Evolutionary conservation across 2,888 invertebrate species (phyloP).

Genomic region (Eristalis arbustorum): DNA sequence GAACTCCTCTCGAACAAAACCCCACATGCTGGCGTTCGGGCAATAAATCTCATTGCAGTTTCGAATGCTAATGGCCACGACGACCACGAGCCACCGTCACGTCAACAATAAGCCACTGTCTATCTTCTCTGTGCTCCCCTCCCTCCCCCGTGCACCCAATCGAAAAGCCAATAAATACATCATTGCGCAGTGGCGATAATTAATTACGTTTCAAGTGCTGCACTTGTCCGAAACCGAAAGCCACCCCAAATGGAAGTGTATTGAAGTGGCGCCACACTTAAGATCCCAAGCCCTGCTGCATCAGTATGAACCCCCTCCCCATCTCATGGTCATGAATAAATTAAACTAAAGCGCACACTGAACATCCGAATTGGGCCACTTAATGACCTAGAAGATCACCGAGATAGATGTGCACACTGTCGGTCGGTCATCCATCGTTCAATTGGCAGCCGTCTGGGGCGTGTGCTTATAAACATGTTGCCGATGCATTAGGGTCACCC

Average conservation of each 20-base stretch:
- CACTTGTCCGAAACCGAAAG: slow-evolving; percentile 29
- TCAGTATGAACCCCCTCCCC: background rate
- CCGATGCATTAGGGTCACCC: slow-evolving; percentile 51
- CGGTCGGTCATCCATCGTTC: background rate
- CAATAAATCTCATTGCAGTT: slow-evolving; percentile 34
- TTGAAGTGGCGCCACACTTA: slow-evolving; percentile 59
- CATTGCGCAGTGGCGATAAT: slow-evolving; percentile 50
- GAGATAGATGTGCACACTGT: background rate
- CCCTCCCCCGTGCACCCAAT: background rate
- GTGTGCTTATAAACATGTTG: slow-evolving; percentile 43
- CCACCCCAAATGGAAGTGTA: slow-evolving; percentile 1
- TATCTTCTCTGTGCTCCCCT: background rate
- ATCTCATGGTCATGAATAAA: slow-evolving; percentile 59
- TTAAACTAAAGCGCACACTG: slow-evolving; percentile 39
- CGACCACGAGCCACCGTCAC: background rate
- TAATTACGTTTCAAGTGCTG: slow-evolving; percentile 65
- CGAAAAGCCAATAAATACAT: slow-evolving; percentile 61
- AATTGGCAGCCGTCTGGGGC: background rate
- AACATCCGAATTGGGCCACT: slow-evolving; percentile 56
- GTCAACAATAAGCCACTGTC: slow-evolving; percentile 51
- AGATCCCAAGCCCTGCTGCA: slow-evolving; percentile 23
- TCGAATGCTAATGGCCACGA: slow-evolving; percentile 36
- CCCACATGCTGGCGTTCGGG: background rate
- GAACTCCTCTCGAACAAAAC: background rate
- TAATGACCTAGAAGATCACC: slow-evolving; percentile 59